Evolutionary conservation across 2,797 vertebrate species (phyloP).

Genomic region (Gambusia yucatana): DNA sequence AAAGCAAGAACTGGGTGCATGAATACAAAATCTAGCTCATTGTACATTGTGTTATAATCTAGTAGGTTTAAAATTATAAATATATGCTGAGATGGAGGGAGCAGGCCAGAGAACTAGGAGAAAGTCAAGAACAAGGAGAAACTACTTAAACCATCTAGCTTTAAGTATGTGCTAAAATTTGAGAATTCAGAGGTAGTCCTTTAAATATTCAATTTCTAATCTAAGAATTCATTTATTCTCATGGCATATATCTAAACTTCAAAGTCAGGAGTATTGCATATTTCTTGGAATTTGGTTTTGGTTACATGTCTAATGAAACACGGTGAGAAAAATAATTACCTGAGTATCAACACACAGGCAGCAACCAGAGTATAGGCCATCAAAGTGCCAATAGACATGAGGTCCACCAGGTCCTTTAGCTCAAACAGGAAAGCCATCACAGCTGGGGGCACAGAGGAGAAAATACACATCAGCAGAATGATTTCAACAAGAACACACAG

Average conservation of each 20-base stretch:
- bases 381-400: constrained; percentile 97
- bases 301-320: not conserved
- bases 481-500: not conserved
- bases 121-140: not conserved
- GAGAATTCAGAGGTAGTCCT: not conserved
- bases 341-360: constrained; percentile 93
- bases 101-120: not conserved
- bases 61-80: not conserved
- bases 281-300: not conserved
- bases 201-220: not conserved
- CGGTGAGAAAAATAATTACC: constrained; percentile 75
- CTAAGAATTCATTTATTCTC: not conserved
- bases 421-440: constrained; percentile 97
- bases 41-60: not conserved
- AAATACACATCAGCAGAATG: constrained; percentile 1
- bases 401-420: constrained; percentile 94
- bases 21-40: not conserved
- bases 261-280: not conserved
- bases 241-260: not conserved
- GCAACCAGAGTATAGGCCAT: constrained; percentile 96
- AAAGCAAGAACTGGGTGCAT: not conserved
- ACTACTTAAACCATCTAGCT: not conserved
- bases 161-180: not conserved
- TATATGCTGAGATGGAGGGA: not conserved
- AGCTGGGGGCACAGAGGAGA: constrained; percentile 75